phyloP scores from a whole-genome alignment of 2,888 invertebrate species.

The Apotomis turbidana region DNA sequence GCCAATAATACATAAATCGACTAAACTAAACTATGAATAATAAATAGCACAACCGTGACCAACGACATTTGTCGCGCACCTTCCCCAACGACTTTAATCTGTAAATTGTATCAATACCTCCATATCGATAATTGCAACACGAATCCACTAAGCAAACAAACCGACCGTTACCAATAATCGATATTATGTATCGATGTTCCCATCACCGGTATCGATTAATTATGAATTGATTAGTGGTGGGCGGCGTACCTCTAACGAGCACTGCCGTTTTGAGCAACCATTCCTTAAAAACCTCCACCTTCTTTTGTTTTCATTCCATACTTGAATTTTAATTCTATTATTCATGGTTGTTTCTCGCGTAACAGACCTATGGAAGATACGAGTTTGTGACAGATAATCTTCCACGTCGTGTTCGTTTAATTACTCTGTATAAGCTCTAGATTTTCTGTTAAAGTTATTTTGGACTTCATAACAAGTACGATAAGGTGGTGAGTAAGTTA shows the following conservation, averaged over 20 bases:
- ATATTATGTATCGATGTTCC: conserved; percentile 40
- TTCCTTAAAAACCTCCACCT: background rate
- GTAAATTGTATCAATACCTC: conserved; percentile 20
- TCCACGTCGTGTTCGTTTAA: conserved; percentile 35
- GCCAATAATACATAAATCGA: too few relatives aligned
- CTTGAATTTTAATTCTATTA: background rate
- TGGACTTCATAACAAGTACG: background rate
- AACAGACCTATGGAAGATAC: background rate
- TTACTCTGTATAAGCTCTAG: conserved; percentile 27
- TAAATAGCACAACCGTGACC: background rate
- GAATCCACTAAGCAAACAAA: conserved; percentile 35
- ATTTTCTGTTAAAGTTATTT: background rate
- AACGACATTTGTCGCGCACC: background rate
- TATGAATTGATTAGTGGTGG: conserved; percentile 42
- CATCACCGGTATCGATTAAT: conserved; percentile 41
- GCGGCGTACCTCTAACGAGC: conserved; percentile 38
- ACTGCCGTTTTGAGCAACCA: conserved; percentile 21
- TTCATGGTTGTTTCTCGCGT: background rate
- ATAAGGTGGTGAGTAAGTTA: conserved; percentile 5
- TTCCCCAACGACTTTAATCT: conserved; percentile 1
- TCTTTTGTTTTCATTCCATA: background rate
- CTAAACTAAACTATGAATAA: background rate
- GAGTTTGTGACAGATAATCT: background rate
- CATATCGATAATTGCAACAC: conserved; percentile 31
- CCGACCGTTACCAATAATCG: conserved; percentile 41